Percentiles rank a stretch among this genome's conserved stretches.
Conservation (phyloP, 1,140 invertebrate genomes). For the Littorina saxatilis region DNA sequence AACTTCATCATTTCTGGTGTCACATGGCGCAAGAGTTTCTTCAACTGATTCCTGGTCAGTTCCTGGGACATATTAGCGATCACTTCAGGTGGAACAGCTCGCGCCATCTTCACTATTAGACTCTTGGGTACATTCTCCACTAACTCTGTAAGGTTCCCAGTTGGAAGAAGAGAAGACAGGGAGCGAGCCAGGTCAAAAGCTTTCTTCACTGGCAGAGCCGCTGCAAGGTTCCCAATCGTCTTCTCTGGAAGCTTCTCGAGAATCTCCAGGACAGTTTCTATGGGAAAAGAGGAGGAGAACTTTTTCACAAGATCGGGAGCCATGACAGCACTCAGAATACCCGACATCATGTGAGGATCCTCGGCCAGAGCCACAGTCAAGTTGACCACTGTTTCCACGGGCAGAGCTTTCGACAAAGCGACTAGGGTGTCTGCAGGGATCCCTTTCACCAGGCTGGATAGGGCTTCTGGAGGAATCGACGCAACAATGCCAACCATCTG, state of each 20-base stretch:
- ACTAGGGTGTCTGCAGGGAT: constrained; percentile 5
- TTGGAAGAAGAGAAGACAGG: neutral
- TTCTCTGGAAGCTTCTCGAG: constrained; percentile 3
- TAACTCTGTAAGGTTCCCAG: neutral
- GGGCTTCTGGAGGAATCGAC: constrained; percentile 3
- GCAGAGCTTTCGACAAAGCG: neutral
- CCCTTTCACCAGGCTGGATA: neutral
- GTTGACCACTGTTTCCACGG: constrained; percentile 13
- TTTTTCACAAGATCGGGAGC: neutral
- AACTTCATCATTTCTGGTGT: neutral
- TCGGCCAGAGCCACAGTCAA: neutral
- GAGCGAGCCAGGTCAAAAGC: neutral
- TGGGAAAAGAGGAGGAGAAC: neutral
- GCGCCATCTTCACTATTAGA: constrained; percentile 22
- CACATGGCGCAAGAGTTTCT: constrained; percentile 9
- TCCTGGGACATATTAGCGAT: constrained; percentile 8
- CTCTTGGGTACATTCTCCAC: neutral
- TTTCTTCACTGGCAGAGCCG: constrained; percentile 9
- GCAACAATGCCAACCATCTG: constrained; percentile 5
- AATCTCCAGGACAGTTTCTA: neutral
- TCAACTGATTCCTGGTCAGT: constrained; percentile 12
- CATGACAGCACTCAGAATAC: neutral
- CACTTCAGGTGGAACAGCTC: constrained; percentile 2
- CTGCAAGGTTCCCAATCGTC: constrained; percentile 16
- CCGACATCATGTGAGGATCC: neutral